Evolutionary conservation across 64 coral and sea anemone genomes (phyloP).

Genomic region (Porites australiensis): DNA sequence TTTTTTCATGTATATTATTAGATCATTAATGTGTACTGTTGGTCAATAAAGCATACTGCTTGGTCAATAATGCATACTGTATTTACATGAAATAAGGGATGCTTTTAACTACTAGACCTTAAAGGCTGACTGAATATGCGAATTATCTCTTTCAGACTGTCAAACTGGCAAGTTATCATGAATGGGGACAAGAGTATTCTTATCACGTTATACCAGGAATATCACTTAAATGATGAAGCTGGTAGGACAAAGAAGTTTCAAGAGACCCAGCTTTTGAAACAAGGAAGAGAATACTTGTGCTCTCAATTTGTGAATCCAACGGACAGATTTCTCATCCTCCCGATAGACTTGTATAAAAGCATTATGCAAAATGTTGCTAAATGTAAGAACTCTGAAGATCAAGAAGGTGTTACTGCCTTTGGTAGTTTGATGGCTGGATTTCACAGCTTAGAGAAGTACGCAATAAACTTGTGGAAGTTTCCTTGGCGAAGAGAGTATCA

Average conservation of each 20-base stretch:
- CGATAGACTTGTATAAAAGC: neutral
- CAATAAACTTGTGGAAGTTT: constrained; percentile 19
- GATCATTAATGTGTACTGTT: too few relatives aligned
- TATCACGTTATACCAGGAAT: neutral
- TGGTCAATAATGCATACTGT: too few relatives aligned
- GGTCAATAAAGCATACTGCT: too few relatives aligned
- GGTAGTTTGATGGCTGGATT: constrained; percentile 5
- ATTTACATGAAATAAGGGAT: too few relatives aligned
- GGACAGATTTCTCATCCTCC: neutral
- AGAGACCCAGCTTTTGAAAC: neutral
- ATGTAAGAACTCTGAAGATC: neutral
- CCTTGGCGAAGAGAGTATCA: constrained; percentile 44
- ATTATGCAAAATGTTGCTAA: neutral
- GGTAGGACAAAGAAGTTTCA: neutral
- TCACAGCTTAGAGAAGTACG: constrained; percentile 20
- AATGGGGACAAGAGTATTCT: neutral
- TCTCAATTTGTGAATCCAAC: neutral
- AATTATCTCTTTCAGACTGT: neutral
- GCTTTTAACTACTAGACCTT: too few relatives aligned
- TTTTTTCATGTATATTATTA: too few relatives aligned
- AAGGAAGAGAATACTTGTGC: neutral
- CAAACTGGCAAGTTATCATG: neutral
- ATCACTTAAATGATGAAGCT: neutral
- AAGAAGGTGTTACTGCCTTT: neutral
- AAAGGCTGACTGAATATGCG: too few relatives aligned